Evolutionary conservation across 2,888 invertebrate genomes (phyloP).

Genomic region (Oscheius onirici): DNA sequence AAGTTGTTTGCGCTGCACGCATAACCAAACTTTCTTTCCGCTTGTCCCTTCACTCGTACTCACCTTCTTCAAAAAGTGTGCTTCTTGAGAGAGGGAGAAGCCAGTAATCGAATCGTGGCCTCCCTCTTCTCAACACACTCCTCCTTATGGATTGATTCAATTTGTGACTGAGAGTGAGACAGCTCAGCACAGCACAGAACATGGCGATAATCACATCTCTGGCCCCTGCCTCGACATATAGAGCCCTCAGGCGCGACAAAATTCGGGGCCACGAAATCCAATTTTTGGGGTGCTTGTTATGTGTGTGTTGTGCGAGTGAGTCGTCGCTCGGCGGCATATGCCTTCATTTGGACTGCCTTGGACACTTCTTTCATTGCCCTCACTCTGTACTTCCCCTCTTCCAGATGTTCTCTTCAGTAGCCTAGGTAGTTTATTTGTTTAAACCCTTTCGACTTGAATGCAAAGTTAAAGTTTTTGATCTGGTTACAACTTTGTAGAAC

Average conservation of each 20-base stretch:
- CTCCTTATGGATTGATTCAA: constrained; percentile 32
- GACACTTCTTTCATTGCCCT: neutral
- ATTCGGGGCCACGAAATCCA: constrained; percentile 28
- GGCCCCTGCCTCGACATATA: constrained; percentile 7
- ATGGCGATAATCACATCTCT: constrained; percentile 26
- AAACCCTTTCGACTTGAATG: too few relatives aligned
- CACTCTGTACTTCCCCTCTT: too few relatives aligned
- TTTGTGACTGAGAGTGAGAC: constrained; percentile 20
- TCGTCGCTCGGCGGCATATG: constrained; percentile 28
- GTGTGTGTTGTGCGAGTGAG: constrained; percentile 28
- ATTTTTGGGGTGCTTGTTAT: constrained; percentile 34
- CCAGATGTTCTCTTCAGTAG: too few relatives aligned
- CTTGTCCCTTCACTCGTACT: neutral
- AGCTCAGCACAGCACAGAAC: constrained; percentile 13
- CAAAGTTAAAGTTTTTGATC: too few relatives aligned
- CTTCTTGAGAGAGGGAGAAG: constrained; percentile 6
- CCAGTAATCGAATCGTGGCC: constrained; percentile 14
- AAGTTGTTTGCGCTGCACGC: constrained; percentile 23
- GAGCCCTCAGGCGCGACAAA: constrained; percentile 13
- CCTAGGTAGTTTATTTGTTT: too few relatives aligned
- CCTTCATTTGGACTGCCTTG: constrained; percentile 15
- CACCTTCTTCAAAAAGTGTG: neutral
- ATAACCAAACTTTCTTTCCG: constrained; percentile 5
- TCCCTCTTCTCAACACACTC: constrained; percentile 13
- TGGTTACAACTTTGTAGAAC: too few relatives aligned